Base-by-base conservation (phyloP, 2,113 vertebrate species). In the Passer domesticus region DNA sequence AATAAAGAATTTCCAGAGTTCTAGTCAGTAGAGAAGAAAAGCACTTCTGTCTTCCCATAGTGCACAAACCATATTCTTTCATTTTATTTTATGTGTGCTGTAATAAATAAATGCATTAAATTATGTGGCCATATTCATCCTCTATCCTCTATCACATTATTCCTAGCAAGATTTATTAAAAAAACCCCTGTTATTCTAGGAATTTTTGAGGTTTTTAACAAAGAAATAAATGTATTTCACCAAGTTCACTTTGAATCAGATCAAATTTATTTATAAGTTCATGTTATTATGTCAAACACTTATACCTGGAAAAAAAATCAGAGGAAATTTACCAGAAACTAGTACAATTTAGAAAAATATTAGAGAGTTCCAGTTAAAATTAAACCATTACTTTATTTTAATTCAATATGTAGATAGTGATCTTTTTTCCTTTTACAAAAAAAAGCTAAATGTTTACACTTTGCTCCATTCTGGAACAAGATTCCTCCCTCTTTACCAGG, bases 1-100 rank as follows among this genome's bases (percentile, higher is more conserved):
- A 24, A 83, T 93, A 95, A 94, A 81, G 68, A 92, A 89, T n/a
- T 75, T 91, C 13, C 24, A 87, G 64, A n/a, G 35, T 63, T 43
- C 30, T 35, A 41, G 31, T 49, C 30, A 69, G 80, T 20, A 81
- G 22, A 70, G 63, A 59, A 90, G 66, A 90, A 92, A 91, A 85
- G 6, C 43, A 43, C 1, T 74, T 89, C 58, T 68, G 5, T 58
- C 50, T 60, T 52, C 58, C n/a, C 4, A 7, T 22, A 56, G 39
- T 19, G 5, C 24, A 67, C 37, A 89, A 73, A 46, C 2, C 15
- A 46, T 64, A 79, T 53, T 37, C 15, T 87, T 87, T 74, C 31
- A 72, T 76, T 94, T 84, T 72, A 31, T 77, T 27, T 50, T 37
- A 21, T 41, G 49, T 41, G 8, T n/a, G 2, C 19, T 83, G 9